Conservation (phyloP, 1,140 invertebrate genomes). For the Sarcophaga bullata region DNA sequence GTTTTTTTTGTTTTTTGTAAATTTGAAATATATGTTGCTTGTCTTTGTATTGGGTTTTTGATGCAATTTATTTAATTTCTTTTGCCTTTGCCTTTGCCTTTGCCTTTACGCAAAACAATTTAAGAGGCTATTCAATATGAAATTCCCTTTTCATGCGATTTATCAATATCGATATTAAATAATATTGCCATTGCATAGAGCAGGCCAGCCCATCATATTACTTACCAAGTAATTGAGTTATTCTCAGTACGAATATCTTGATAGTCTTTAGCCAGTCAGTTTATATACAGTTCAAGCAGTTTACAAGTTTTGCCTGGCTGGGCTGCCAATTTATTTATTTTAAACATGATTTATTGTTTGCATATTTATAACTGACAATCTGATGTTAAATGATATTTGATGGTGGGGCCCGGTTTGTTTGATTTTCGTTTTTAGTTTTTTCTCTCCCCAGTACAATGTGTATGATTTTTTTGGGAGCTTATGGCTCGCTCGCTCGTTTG, state of each 20-base stretch:
- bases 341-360: slow-evolving; percentile 19
- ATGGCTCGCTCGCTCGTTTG: background rate
- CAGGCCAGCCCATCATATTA: background rate
- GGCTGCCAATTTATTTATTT: slow-evolving; percentile 9
- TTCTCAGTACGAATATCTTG: background rate
- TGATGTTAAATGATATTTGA: slow-evolving; percentile 18
- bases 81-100: no score
- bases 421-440: background rate
- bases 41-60: background rate
- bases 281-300: no score
- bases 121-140: no score
- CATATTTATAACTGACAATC: slow-evolving; percentile 22
- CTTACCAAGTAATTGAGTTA: slow-evolving; percentile 26
- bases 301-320: background rate
- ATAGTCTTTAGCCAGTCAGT: no score
- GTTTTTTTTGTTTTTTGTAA: no score
- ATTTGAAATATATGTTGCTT: background rate
- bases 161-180: no score
- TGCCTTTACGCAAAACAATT: no score
- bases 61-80: no score
- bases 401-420: slow-evolving; percentile 11
- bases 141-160: background rate
- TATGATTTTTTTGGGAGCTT: background rate
- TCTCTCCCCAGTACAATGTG: background rate
- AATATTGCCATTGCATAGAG: background rate